Percentiles rank a stretch among this genome's conserved stretches.
Conservation (phyloP, 2,113 vertebrate species). For the Lota lota region DNA sequence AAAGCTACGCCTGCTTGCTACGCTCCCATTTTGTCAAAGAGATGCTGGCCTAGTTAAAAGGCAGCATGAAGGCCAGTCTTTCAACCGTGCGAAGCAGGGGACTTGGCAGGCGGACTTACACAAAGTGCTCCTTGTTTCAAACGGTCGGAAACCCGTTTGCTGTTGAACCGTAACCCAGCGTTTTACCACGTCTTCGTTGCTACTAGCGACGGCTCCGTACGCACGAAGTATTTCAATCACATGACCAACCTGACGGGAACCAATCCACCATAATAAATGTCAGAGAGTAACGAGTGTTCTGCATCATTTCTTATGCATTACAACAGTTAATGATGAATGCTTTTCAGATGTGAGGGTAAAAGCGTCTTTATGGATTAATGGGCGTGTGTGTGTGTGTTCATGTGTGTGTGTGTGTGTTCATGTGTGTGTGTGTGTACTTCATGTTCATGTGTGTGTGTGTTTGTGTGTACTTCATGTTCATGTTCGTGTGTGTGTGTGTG, state of each 20-base stretch:
- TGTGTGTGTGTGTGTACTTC: no score
- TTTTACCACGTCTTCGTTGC: conserved; percentile 8
- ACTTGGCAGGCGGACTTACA: conserved; percentile 24
- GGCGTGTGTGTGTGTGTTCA: no score
- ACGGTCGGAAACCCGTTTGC: conserved; percentile 10
- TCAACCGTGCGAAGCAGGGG: conserved; percentile 38
- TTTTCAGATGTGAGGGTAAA: no score
- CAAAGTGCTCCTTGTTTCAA: conserved; percentile 46
- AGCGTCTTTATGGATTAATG: no score
- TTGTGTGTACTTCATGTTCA: no score
- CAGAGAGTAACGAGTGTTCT: neutral
- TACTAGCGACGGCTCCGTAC: neutral
- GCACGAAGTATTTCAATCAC: neutral
- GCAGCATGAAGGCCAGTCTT: conserved; percentile 18
- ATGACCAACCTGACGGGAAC: no score
- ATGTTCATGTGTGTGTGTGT: no score
- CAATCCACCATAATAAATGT: neutral
- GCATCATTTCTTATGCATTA: no score
- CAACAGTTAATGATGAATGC: no score
- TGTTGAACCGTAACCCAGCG: conserved; percentile 10
- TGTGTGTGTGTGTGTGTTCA: no score
- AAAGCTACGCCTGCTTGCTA: conserved; percentile 35
- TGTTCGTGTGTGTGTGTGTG: no score
- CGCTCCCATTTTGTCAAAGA: conserved; percentile 46
- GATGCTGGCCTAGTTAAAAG: conserved; percentile 53